A percentile compares a stretch with the other conserved stretches of the same genome.
phyloP scores from a whole-genome alignment of 2,113 vertebrate genomes.

The Emydocephalus ijimae region DNA sequence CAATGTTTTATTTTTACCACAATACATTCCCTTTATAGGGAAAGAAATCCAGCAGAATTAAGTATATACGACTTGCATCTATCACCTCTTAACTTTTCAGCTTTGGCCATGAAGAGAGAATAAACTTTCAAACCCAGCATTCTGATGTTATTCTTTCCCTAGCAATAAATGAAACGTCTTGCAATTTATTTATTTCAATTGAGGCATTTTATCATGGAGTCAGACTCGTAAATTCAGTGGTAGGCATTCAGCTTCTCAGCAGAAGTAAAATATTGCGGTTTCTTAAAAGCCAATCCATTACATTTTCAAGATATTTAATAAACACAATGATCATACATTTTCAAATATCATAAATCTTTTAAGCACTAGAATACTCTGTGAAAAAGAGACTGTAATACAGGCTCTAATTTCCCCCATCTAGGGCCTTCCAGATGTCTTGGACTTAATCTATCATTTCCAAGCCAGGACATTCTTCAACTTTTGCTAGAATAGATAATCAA shows the following conservation, averaged over 20 bases:
- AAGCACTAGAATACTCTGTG: background rate
- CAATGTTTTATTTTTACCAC: background rate
- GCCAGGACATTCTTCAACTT: background rate
- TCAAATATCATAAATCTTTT: slow-evolving; percentile 20
- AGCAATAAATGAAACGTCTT: slow-evolving; percentile 15
- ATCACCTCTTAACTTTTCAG: background rate
- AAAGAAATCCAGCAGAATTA: background rate
- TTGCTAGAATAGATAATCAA: background rate
- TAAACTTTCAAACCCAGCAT: background rate
- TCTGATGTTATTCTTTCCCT: slow-evolving; percentile 22
- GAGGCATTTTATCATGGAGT: slow-evolving; percentile 11
- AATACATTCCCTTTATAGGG: background rate
- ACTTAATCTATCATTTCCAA: background rate
- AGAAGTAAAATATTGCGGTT: slow-evolving; percentile 10
- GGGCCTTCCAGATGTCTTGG: background rate
- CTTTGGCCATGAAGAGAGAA: background rate
- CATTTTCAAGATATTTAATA: slow-evolving; percentile 17
- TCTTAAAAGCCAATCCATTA: slow-evolving; percentile 28
- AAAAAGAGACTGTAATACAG: background rate
- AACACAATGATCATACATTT: slow-evolving; percentile 6
- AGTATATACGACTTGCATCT: background rate
- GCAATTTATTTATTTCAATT: slow-evolving; percentile 30
- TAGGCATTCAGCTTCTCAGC: slow-evolving; percentile 11
- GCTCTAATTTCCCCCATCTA: background rate
- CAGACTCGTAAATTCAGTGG: slow-evolving; percentile 21